These are phyloP conservation scores for Pteria penguin DNA, from an alignment of 2,888 invertebrate genomes.

Conservation along the genomic window DNA sequence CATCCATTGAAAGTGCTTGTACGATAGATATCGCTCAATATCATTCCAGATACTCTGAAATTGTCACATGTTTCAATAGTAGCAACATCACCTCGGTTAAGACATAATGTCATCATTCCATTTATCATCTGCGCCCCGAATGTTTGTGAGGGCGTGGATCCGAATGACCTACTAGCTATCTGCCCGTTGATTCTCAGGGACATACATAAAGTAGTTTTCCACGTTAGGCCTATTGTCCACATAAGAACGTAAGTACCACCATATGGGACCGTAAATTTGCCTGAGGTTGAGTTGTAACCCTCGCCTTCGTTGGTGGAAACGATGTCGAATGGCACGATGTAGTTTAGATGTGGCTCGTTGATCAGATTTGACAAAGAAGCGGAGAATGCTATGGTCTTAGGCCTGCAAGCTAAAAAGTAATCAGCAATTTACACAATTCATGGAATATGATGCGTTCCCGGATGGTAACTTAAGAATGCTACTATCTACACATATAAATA, in stretches of 20 bases:
- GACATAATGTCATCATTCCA: not conserved
- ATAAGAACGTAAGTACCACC: not conserved
- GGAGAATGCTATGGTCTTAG: not conserved
- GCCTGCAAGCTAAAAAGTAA: too few species aligned
- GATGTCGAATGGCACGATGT: not conserved
- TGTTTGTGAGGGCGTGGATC: not conserved
- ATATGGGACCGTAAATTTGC: not conserved
- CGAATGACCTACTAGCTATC: not conserved
- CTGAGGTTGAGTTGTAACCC: conserved; percentile 1
- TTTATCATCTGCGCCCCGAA: conserved; percentile 3
- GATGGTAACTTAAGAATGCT: too few species aligned
- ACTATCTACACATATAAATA: too few species aligned
- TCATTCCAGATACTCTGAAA: not conserved
- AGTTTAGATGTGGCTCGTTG: not conserved
- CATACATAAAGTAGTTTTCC: not conserved
- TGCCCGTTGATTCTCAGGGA: not conserved
- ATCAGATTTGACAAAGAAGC: not conserved
- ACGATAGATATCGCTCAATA: conserved; percentile 2
- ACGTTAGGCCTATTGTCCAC: conserved; percentile 1
- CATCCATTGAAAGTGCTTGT: not conserved
- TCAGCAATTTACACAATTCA: too few species aligned
- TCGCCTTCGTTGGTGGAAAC: conserved; percentile 1
- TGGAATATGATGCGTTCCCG: too few species aligned
- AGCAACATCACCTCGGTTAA: not conserved
- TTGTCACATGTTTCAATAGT: conserved; percentile 4